Base-by-base conservation (phyloP, 2,113 vertebrate genomes). In the Clinocottus analis region DNA sequence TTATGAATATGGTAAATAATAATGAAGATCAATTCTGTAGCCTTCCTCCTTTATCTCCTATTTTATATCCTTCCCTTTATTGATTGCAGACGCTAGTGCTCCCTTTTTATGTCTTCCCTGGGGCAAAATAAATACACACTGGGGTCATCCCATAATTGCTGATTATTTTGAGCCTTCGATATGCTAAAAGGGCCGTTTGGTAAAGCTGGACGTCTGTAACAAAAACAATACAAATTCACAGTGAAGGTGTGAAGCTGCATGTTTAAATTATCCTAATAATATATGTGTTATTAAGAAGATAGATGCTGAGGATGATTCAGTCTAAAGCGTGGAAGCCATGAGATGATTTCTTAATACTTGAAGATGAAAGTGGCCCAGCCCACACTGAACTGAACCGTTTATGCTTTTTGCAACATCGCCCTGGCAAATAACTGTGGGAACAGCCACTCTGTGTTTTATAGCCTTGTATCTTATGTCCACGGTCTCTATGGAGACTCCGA, bases 1-100 rank as follows among this genome's bases (percentile, higher is more conserved):
- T 87, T 67, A 84, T 89, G 80, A 89, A 90, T 85, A 74, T 78
- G 51, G 78, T 77, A 62, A 85, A 80, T 62, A 33, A 70, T 77
- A 63, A 61, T 56, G n/a, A 67, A 63, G 39, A 88, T 84, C 55
- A 55, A 79, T 47, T 55, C n/a, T 43, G 8, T 1, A 31, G 21
- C 35, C 25, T 23, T 23, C 19, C 29, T 68, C 19, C 39, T 39
- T 58, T 23, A 33, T 68, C 49, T 71, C 59, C 13, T 41, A 31
- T 23, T 75, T 31, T 35, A 60, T 61, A 74, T 27, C 14, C 19
- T 47, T 59, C 9, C 21, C 16, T 47, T 47, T n/a, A 65, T 35
- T 66, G 60, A 63, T 75, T 19, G 25, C n/a, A 35, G 33, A 61
- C 11, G 41, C 16, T 41, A 21, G 55, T 82, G 21, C 29, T 37